Evolutionary conservation across 2,797 vertebrate species (phyloP).

Genomic region (Coregonus ussuriensis): DNA sequence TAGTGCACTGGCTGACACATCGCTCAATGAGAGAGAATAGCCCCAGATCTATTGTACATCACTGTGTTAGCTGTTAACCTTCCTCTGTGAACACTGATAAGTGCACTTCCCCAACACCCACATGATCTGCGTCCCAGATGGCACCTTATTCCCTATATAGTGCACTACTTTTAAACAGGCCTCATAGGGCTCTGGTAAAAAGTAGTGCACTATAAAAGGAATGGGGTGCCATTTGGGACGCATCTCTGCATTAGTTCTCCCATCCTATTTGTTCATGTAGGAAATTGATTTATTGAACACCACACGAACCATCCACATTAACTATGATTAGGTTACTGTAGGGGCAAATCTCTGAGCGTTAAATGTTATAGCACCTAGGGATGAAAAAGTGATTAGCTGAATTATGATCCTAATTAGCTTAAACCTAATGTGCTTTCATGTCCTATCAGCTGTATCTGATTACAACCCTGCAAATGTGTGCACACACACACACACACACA

Average conservation of each 20-base stretch:
- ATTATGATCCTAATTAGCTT: slow-evolving; percentile 62
- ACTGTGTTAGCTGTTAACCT: slow-evolving; percentile 38
- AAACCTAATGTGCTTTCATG: slow-evolving; percentile 45
- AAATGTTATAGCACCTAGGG: slow-evolving; percentile 28
- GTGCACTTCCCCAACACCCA: slow-evolving; percentile 2
- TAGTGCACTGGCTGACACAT: slow-evolving; percentile 29
- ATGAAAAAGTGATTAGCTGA: slow-evolving; percentile 51
- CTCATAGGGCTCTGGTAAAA: no score
- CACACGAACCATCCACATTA: no score
- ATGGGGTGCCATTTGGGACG: no score
- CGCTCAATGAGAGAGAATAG: slow-evolving; percentile 42
- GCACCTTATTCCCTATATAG: no score
- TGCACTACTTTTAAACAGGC: no score
- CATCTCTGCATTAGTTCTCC: no score
- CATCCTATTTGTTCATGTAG: no score
- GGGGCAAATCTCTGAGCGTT: no score
- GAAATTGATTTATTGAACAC: no score
- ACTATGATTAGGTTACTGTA: no score
- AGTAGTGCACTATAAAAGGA: no score
- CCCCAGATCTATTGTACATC: slow-evolving; percentile 26
- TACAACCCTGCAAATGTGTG: slow-evolving; percentile 30
- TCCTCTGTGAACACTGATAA: slow-evolving; percentile 37
- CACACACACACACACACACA: not conserved
- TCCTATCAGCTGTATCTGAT: slow-evolving; percentile 54
- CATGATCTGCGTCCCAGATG: no score